Conservation (phyloP, 2,797 vertebrate genomes). For the Lindbergichthys nudifrons region DNA sequence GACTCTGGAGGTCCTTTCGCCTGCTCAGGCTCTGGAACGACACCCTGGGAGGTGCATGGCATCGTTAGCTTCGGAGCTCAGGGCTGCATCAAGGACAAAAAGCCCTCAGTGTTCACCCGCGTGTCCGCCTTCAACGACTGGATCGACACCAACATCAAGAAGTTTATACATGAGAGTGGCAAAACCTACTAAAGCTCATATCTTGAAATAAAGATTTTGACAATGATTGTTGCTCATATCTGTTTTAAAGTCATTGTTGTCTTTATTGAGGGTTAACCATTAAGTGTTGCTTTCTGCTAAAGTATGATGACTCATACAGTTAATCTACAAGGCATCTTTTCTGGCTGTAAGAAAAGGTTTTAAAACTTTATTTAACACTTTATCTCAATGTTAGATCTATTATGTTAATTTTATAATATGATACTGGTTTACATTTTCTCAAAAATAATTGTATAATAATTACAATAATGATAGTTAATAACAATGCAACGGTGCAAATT, state of each 20-base stretch:
- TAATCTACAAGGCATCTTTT: not conserved
- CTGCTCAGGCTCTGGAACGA: slow-evolving; percentile 50
- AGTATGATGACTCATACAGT: not conserved
- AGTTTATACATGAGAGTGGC: slow-evolving; percentile 73
- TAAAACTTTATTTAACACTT: not conserved
- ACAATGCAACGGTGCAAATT: too few species aligned
- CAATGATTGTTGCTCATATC: not conserved
- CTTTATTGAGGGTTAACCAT: not conserved
- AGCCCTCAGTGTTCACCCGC: slow-evolving; percentile 83
- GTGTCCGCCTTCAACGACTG: slow-evolving; percentile 82
- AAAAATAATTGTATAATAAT: too few species aligned
- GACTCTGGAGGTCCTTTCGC: slow-evolving; percentile 82
- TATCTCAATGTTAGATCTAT: too few species aligned
- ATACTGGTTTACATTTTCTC: too few species aligned
- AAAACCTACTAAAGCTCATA: slow-evolving; percentile 29
- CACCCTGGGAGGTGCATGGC: slow-evolving; percentile 81
- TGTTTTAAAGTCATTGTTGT: not conserved
- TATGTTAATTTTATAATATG: too few species aligned
- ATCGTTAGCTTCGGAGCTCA: slow-evolving; percentile 78
- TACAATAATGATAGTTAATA: too few species aligned
- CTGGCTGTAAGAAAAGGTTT: not conserved
- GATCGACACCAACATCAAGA: slow-evolving; percentile 79
- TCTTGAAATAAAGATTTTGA: slow-evolving; percentile 9
- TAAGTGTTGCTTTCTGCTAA: not conserved
- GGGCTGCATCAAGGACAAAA: slow-evolving; percentile 81